Evolutionary conservation across 2,113 vertebrate genomes (phyloP).

Genomic region (Perognathus longimembris): DNA sequence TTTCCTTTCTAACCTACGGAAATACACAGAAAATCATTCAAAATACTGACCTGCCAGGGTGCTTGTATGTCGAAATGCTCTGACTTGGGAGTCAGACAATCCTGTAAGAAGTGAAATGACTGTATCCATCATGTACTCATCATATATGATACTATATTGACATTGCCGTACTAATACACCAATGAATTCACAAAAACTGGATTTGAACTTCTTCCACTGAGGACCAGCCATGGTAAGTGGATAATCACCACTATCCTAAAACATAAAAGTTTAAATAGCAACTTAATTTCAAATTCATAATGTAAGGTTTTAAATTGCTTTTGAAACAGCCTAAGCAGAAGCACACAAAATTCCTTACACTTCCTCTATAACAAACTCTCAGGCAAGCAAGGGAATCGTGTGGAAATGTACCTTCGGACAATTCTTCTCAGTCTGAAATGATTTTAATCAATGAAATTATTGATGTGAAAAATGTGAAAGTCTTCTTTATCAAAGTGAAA

Average conservation of each 20-base stretch:
- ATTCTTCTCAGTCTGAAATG: background rate
- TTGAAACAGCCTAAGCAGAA: conserved; percentile 1
- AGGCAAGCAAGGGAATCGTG: conserved; percentile 10
- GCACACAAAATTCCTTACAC: background rate
- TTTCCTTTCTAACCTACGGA: conserved; percentile 29
- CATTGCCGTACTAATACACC: conserved; percentile 97
- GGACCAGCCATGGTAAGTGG: conserved; percentile 99
- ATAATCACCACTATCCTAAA: conserved; percentile 98
- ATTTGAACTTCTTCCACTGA: conserved; percentile 99
- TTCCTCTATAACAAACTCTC: conserved; percentile 30
- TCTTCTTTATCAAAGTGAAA: conserved; percentile 14
- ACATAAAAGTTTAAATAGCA: conserved; percentile 38
- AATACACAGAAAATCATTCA: conserved; percentile 28
- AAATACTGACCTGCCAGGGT: conserved; percentile 95
- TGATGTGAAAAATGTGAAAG: conserved; percentile 27
- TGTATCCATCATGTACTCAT: conserved; percentile 99
- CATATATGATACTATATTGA: conserved; percentile 99
- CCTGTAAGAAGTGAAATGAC: conserved; percentile 99
- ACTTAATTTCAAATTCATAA: conserved; percentile 62
- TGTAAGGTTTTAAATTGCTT: conserved; percentile 11
- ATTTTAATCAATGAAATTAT: conserved; percentile 55
- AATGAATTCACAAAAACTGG: conserved; percentile 99
- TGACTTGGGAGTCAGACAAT: conserved; percentile 98
- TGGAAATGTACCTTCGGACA: conserved; percentile 46
- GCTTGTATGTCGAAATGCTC: conserved; percentile 99